Evolutionary conservation across 1,140 invertebrate species (phyloP), one percentile per base, ranked within the genome.

Genomic region (Colletes gigas): DNA sequence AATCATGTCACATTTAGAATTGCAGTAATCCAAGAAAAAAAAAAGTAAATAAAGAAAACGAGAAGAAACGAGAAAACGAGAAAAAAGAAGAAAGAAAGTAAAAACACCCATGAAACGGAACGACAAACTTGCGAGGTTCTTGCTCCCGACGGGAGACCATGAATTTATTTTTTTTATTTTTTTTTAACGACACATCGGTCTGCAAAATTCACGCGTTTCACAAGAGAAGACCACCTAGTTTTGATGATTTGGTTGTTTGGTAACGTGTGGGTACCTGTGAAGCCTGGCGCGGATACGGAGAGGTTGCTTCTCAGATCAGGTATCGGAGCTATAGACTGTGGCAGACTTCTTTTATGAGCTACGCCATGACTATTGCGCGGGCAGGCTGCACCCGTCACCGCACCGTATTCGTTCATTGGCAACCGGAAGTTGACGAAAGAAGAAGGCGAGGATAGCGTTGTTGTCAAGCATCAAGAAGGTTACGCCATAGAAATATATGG

Each of bases 301-400:
- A 95, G 93, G 94, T 96, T 96, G 94, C 96, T 96, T 93, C 97
- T 96, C 93, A 97, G 95, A 95, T 97, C 96, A 93, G 97, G 97
- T 93, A 97, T 97, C 92, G 96, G 95, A 92, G 94, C 93, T 91
- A 95, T 95, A 90, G 96, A 95, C 93, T 96, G 96, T 90, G 96
- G 96, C 92, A 97, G 95, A 92, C 96, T 95, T 92, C 97, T 95
- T 94, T 96, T 96, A 95, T 97, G 96, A 92, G 95, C 96, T 94
- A 97, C 97, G 91, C 97, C 97, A 93, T 97, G 96, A 94, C 94
- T 95, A 96, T 97, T 97, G 94, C 96, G 94, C 92, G 95, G 94
- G 88, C 94, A 94, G 88, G 93, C 94, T 92, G 93, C 92, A 88
- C 90, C 92, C 88, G 79, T 86, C 89, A 88, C 89, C 89, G 81